Evolutionary conservation across 1,140 invertebrate genomes (phyloP), one percentile per base, ranked within the genome.

Genomic region (Latrodectus geometricus): DNA sequence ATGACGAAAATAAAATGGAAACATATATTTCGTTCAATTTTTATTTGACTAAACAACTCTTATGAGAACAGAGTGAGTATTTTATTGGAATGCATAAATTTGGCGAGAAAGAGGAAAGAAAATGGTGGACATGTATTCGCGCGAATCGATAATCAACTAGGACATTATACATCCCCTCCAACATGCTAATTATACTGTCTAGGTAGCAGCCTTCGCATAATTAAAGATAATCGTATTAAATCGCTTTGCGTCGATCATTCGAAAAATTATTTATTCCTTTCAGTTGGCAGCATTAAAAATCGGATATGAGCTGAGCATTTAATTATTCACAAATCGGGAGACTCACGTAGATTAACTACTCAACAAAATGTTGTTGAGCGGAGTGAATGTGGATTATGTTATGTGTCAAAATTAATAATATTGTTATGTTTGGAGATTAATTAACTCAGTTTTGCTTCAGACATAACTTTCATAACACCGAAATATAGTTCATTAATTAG

Each of bases 141-240:
- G n/a, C n/a, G 76, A 84, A 84, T 84, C 82, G 82, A 84, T 84
- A 84, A 84, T 84, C 82, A 84, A 84, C 23, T 49, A 52, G 48
- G 50, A 70, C 82, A 84, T 84, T 84, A 84, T 84, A 70, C 54
- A 82, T 82, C 73, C 70, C 70, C 48, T 12, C 69, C 80, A 61
- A 82, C 82, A 76, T 75, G 35, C 72, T 84, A 84, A 84, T 84
- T 84, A 84, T 84, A 76, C 82, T 74, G 74, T 84, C 82, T 76
- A 74, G 56, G 66, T 83, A 66, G 70, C 70, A 54, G 82, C 82
- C 80, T 61, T 84, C 82, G 68, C 82, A 84, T 84, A 84, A 84
- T 84, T 84, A 84, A 84, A 84, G 82, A 84, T 84, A 84, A 84
- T 84, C 82, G 82, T 35, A 84, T 84, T 84, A 84, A 84, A 84